A percentile compares a stretch with the other conserved stretches of the same genome.
Evolutionary conservation across 2,797 vertebrate genomes (phyloP).

Genomic region (Argyrosomus regius): DNA sequence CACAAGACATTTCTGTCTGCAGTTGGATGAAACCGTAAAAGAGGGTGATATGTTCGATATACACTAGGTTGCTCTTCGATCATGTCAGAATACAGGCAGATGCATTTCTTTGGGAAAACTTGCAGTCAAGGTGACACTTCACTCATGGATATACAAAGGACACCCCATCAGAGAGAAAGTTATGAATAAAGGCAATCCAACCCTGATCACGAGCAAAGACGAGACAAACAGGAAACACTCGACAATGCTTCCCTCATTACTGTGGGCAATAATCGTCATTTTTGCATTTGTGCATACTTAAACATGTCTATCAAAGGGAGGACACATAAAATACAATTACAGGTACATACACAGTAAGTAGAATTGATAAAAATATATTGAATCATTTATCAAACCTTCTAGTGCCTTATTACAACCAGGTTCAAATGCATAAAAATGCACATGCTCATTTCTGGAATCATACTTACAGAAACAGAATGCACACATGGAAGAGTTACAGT

Average conservation of each 20-base stretch:
- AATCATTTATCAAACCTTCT: slow-evolving; percentile 46
- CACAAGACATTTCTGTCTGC: slow-evolving; percentile 33
- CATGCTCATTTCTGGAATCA: slow-evolving; percentile 31
- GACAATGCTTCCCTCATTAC: slow-evolving; percentile 13
- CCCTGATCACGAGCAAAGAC: slow-evolving; percentile 63
- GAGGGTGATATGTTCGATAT: slow-evolving; percentile 56
- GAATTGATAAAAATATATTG: slow-evolving; percentile 63
- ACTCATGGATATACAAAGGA: slow-evolving; percentile 47
- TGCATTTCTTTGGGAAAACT: slow-evolving; percentile 69
- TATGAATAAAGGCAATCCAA: slow-evolving; percentile 71
- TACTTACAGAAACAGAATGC: slow-evolving; percentile 25
- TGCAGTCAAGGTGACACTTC: slow-evolving; percentile 59
- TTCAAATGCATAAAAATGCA: slow-evolving; percentile 55
- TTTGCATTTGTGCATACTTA: slow-evolving; percentile 40
- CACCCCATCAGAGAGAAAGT: slow-evolving; percentile 59
- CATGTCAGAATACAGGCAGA: slow-evolving; percentile 70
- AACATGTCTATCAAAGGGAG: slow-evolving; percentile 39
- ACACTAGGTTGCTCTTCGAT: slow-evolving; percentile 64
- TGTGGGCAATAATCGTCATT: slow-evolving; percentile 1
- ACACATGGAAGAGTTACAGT: slow-evolving; percentile 27
- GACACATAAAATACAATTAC: slow-evolving; percentile 48
- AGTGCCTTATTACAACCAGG: slow-evolving; percentile 36
- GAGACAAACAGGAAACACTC: slow-evolving; percentile 33
- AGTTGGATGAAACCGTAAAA: slow-evolving; percentile 25
- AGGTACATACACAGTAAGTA: slow-evolving; percentile 49